Evolutionary conservation across 2,888 invertebrate species (phyloP).

Genomic region (Dusona sp.): DNA sequence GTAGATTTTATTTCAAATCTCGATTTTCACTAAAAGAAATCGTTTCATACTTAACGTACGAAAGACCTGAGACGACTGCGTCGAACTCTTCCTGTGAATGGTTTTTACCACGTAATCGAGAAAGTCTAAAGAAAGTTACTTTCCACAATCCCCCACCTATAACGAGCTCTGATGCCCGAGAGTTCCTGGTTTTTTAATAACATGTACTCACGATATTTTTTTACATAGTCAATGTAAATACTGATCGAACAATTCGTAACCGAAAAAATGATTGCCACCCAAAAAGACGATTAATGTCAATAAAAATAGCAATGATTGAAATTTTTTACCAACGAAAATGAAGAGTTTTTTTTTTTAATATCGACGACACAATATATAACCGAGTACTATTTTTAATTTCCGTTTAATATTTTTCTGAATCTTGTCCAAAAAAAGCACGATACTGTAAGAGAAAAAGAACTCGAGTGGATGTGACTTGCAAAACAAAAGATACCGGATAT

Average conservation of each 20-base stretch:
- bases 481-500: conserved; percentile 3
- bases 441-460: not conserved
- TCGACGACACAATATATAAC: no score
- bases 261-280: not conserved
- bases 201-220: not conserved
- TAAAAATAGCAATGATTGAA: not conserved
- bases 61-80: conserved; percentile 51
- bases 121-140: conserved; percentile 77
- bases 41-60: not conserved
- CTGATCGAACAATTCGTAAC: not conserved
- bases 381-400: not conserved
- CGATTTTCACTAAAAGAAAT: not conserved
- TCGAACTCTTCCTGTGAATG: conserved; percentile 25
- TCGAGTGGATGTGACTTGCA: not conserved
- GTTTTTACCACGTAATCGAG: conserved; percentile 69
- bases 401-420: not conserved
- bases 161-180: not conserved
- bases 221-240: not conserved
- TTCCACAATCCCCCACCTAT: conserved; percentile 59
- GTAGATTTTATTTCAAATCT: not conserved
- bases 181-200: conserved; percentile 22
- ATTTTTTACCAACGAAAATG: not conserved
- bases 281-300: not conserved
- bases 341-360: not conserved
- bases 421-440: not conserved